phyloP scores from a whole-genome alignment of 35 echinoderm and acorn worm genomes.

The Eucidaris tribuloides region DNA sequence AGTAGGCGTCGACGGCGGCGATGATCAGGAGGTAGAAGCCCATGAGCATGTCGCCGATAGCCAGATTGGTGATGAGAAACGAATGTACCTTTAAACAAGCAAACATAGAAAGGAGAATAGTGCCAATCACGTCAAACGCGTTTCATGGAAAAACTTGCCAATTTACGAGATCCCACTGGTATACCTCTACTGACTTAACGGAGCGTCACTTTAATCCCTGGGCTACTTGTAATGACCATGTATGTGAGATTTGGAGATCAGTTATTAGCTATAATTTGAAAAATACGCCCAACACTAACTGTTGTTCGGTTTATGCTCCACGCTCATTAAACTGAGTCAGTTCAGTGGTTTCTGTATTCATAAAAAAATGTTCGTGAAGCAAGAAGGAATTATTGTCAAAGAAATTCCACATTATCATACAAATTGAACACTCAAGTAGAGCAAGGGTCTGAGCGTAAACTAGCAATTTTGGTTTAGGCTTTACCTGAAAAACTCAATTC shows the following conservation, averaged over 20 bases:
- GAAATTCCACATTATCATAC: too few species aligned
- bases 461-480: too few species aligned
- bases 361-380: too few species aligned
- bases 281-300: too few species aligned
- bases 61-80: constrained; percentile 95
- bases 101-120: constrained; percentile 3
- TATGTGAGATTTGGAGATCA: background rate
- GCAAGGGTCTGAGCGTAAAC: too few species aligned
- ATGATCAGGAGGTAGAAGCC: constrained; percentile 96
- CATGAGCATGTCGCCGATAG: constrained; percentile 94
- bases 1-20: constrained; percentile 69
- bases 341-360: too few species aligned
- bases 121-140: background rate
- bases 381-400: too few species aligned
- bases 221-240: background rate
- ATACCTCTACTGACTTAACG: background rate
- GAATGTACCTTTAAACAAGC: constrained; percentile 72
- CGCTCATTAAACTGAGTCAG: too few species aligned
- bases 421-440: too few species aligned
- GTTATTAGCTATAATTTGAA: background rate
- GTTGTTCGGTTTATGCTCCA: too few species aligned
- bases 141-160: background rate
- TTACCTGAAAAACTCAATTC: too few species aligned
- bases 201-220: background rate
- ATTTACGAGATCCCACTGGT: background rate